These are phyloP conservation scores for Arctia plantaginis DNA, from an alignment of 2,888 invertebrate species.

Conservation along the genomic window DNA sequence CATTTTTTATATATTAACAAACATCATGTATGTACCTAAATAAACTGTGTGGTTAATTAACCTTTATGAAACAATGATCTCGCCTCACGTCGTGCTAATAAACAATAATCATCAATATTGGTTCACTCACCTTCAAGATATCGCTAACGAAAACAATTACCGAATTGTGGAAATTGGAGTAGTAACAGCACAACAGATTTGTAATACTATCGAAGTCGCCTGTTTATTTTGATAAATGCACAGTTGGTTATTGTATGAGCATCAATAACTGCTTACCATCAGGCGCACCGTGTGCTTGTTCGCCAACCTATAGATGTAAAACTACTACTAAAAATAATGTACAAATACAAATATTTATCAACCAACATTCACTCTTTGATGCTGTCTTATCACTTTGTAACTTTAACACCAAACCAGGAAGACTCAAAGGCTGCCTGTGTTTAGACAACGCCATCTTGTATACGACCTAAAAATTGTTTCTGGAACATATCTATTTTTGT, in stretches of 20 bases:
- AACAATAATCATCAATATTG: not conserved
- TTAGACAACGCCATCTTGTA: slow-evolving; percentile 18
- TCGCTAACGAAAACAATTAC: not conserved
- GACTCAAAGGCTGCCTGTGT: slow-evolving; percentile 2
- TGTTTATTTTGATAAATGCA: no score
- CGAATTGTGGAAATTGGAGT: not conserved
- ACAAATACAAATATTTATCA: not conserved
- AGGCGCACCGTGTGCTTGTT: not conserved
- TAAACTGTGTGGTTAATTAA: not conserved
- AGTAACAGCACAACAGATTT: not conserved
- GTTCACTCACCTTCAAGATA: slow-evolving; percentile 2
- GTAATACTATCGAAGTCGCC: not conserved
- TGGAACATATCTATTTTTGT: slow-evolving; percentile 23
- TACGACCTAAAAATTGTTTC: slow-evolving; percentile 38
- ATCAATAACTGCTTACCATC: no score
- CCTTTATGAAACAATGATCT: slow-evolving; percentile 4
- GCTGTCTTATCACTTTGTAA: not conserved
- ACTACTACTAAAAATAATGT: not conserved
- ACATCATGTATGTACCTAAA: no score
- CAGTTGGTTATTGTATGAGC: no score
- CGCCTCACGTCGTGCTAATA: not conserved
- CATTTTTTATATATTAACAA: no score
- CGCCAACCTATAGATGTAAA: not conserved
- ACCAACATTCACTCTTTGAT: not conserved
- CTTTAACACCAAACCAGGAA: slow-evolving; percentile 10